phyloP scores from a whole-genome alignment of 2,797 vertebrate species.

The Hirundo rustica region DNA sequence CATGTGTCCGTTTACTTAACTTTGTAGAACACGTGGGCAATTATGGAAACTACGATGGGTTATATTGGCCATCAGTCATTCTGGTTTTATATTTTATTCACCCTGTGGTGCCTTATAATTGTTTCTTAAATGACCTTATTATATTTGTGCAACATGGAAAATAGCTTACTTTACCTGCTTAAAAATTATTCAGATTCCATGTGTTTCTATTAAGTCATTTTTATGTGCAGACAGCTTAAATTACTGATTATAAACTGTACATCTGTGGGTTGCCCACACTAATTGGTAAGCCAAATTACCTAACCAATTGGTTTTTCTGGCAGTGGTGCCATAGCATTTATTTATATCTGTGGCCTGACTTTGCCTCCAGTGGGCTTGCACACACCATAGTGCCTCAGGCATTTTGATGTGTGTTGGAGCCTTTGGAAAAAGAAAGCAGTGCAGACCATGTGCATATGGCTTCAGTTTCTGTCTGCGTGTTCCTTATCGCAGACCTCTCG shows the following conservation, averaged over 20 bases:
- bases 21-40: conserved; percentile 59
- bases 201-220: conserved; percentile 60
- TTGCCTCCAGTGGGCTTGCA: not conserved
- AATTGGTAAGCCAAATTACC: not conserved
- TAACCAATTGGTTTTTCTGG: not conserved
- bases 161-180: conserved; percentile 54
- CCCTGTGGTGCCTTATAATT: conserved; percentile 60
- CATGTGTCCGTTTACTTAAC: conserved; percentile 57
- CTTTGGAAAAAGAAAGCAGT: not conserved
- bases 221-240: conserved; percentile 48
- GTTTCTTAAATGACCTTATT: conserved; percentile 73
- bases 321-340: not conserved
- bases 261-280: conserved; percentile 2
- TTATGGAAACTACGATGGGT: conserved; percentile 51
- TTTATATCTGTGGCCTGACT: not conserved
- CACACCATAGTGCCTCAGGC: accelerated
- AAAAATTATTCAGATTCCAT: conserved; percentile 41
- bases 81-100: conserved; percentile 51
- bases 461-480: not conserved
- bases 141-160: conserved; percentile 61
- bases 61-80: conserved; percentile 50
- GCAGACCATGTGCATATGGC: not conserved
- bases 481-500: not conserved
- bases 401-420: not conserved
- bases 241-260: conserved; percentile 44